These are phyloP conservation scores for Varanus komodoensis DNA, from an alignment of 2,113 vertebrate genomes.

Conservation along the genomic window DNA sequence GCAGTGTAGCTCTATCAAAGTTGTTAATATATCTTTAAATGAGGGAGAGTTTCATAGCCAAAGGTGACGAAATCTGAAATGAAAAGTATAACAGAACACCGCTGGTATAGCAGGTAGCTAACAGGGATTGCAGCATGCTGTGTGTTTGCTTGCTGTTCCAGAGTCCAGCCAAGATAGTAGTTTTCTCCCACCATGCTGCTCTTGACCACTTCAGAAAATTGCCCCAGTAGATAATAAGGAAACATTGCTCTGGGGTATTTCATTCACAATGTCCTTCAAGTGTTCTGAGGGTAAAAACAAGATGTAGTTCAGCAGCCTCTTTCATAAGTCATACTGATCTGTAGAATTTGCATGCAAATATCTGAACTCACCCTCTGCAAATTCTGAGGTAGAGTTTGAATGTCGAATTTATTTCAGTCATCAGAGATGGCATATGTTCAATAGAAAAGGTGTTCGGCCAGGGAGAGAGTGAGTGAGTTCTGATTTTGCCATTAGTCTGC, in stretches of 20 bases:
- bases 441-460: neutral
- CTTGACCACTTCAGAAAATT: neutral
- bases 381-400: neutral
- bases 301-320: neutral
- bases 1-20: neutral
- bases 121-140: neutral
- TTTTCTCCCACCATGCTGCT: neutral
- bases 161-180: neutral
- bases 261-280: neutral
- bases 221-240: neutral
- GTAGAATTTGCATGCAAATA: neutral
- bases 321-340: neutral
- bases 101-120: neutral
- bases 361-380: neutral
- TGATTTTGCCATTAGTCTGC: neutral
- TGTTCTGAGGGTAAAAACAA: neutral
- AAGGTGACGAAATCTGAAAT: slow-evolving; percentile 17
- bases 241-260: neutral
- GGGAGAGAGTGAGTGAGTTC: neutral
- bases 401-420: neutral
- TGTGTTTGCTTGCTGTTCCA: neutral
- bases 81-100: neutral
- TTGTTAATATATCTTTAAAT: slow-evolving; percentile 12
- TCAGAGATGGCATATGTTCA: neutral
- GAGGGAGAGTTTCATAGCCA: neutral